Evolutionary conservation across 92 coral and sea anemone species (phyloP).

Genomic region (Bergia puertoricense): DNA sequence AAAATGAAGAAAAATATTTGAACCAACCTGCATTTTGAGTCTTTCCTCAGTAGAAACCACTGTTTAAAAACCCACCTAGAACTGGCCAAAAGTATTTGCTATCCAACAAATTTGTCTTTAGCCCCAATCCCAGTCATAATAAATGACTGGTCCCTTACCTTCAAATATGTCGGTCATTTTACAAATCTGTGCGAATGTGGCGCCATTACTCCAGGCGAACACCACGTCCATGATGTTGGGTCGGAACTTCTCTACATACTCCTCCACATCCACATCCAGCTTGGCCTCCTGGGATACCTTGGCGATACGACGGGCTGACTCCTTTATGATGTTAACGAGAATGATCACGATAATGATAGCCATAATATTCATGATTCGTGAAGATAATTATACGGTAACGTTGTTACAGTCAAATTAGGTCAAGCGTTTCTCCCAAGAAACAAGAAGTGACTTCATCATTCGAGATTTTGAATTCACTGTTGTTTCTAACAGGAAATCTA

Average conservation of each 20-base stretch:
- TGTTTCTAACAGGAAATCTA: too few species aligned
- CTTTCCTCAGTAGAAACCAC: too few species aligned
- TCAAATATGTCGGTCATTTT: conserved; percentile 99
- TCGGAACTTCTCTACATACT: conserved; percentile 87
- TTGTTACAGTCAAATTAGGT: not conserved
- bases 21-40: too few species aligned
- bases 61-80: too few species aligned
- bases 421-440: too few species aligned
- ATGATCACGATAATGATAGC: not conserved
- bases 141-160: conserved; percentile 52
- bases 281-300: conserved; percentile 99
- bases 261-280: conserved; percentile 89
- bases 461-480: too few species aligned
- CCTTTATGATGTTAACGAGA: conserved; percentile 50
- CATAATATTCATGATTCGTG: not conserved
- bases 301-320: conserved; percentile 98
- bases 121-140: too few species aligned
- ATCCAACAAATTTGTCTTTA: too few species aligned
- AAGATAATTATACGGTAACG: not conserved
- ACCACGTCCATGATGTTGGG: conserved; percentile 99
- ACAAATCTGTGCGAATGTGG: conserved; percentile 94
- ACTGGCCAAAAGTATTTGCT: too few species aligned
- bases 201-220: conserved; percentile 97
- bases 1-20: too few species aligned
- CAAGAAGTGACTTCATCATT: too few species aligned